These are phyloP conservation scores for Eleutherodactylus coqui DNA, from an alignment of 2,797 vertebrate genomes.

Conservation along the genomic window DNA sequence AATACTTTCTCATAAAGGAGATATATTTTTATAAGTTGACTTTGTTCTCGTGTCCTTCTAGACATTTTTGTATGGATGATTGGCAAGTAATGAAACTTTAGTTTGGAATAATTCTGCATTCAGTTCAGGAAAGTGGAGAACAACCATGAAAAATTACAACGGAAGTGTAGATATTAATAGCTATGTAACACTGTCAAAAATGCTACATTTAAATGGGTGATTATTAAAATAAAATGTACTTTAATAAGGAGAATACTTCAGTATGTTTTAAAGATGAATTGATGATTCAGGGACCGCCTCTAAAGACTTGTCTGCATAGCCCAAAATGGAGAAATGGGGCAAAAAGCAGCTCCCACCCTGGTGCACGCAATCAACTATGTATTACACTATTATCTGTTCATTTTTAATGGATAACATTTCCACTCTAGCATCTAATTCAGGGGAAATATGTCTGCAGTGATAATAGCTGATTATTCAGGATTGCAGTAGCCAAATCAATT, in stretches of 20 bases:
- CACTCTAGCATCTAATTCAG: not conserved
- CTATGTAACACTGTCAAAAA: not conserved
- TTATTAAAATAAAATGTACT: not conserved
- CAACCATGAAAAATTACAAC: not conserved
- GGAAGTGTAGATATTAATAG: not conserved
- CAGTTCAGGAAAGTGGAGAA: not conserved
- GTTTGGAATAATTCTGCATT: conserved; percentile 6
- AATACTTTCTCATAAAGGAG: conserved; percentile 20
- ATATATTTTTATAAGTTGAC: conserved; percentile 3
- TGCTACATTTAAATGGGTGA: not conserved
- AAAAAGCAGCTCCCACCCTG: not conserved
- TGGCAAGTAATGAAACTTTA: conserved; percentile 23
- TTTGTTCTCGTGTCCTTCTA: conserved; percentile 4
- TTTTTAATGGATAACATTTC: not conserved
- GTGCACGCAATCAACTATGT: too few relatives aligned
- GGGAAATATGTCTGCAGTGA: not conserved
- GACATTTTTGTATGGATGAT: not conserved
- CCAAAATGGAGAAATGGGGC: not conserved
- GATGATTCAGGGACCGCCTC: not conserved
- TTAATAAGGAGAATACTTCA: not conserved
- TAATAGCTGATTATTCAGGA: not conserved
- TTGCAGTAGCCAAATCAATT: not conserved
- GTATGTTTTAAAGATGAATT: not conserved
- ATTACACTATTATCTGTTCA: not conserved
- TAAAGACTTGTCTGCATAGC: not conserved